These are phyloP conservation scores for Cyanoramphus novaezelandiae DNA, from an alignment of 2,113 vertebrate species.

Conservation along the genomic window DNA sequence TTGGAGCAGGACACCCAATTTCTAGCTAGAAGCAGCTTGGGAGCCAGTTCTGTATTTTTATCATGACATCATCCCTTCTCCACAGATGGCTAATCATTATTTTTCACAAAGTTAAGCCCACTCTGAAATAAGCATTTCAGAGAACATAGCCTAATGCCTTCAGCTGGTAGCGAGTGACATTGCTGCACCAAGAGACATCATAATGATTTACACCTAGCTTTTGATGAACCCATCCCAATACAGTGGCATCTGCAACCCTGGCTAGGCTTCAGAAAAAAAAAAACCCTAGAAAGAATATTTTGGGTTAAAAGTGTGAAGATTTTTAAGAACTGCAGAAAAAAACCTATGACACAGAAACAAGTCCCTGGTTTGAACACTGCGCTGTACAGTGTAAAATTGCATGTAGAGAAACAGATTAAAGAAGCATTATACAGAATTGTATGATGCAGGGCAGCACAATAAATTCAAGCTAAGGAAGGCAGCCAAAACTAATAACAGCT, in stretches of 20 bases:
- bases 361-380: neutral
- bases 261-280: neutral
- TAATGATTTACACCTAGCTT: neutral
- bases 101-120: neutral
- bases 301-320: neutral
- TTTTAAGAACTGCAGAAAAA: neutral
- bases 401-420: neutral
- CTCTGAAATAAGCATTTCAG: neutral
- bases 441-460: neutral
- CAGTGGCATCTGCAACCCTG: neutral
- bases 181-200: neutral
- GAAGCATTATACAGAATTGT: neutral
- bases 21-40: neutral
- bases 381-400: neutral
- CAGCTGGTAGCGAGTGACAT: neutral
- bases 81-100: neutral
- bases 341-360: neutral
- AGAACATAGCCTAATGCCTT: neutral
- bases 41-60: neutral
- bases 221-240: neutral
- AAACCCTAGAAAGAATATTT: neutral
- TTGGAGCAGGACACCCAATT: neutral
- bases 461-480: neutral
- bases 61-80: neutral
- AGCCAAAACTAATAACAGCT: neutral